Evolutionary conservation across 2,113 vertebrate genomes (phyloP).

Genomic region (Todiramphus saurophagus): DNA sequence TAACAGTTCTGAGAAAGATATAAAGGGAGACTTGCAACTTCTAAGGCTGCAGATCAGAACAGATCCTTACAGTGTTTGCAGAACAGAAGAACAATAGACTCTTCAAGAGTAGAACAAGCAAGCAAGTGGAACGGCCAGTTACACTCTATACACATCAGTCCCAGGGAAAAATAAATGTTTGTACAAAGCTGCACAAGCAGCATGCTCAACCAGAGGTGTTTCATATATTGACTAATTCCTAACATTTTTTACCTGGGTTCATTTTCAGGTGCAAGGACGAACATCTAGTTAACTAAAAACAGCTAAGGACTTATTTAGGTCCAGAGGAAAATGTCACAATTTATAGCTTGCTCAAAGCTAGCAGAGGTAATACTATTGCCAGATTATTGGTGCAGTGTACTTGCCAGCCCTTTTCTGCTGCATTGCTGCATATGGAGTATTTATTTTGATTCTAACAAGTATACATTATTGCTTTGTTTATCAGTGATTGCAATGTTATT

Average conservation of each 20-base stretch:
- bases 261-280: not conserved
- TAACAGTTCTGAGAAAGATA: not conserved
- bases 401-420: not conserved
- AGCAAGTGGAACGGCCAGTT: not conserved
- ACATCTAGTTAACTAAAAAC: not conserved
- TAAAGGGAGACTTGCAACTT: not conserved
- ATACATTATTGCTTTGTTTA: not conserved
- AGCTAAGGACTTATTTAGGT: not conserved
- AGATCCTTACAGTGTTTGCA: not conserved
- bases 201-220: not conserved
- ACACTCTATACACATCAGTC: not conserved
- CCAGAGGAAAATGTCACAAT: not conserved
- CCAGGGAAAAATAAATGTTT: slow-evolving; percentile 45
- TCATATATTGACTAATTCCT: slow-evolving; percentile 14
- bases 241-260: not conserved
- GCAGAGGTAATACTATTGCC: not conserved
- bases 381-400: not conserved
- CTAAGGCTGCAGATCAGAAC: not conserved
- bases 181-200: slow-evolving; percentile 19
- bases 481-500: not conserved
- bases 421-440: not conserved
- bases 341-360: not conserved
- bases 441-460: not conserved
- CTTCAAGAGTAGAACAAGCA: slow-evolving; percentile 5
- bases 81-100: slow-evolving; percentile 5